Percentiles rank a stretch among this genome's conserved stretches.
These are phyloP conservation scores for Bombus confusus DNA, from an alignment of 1,140 invertebrate genomes.

Conservation along the genomic window DNA sequence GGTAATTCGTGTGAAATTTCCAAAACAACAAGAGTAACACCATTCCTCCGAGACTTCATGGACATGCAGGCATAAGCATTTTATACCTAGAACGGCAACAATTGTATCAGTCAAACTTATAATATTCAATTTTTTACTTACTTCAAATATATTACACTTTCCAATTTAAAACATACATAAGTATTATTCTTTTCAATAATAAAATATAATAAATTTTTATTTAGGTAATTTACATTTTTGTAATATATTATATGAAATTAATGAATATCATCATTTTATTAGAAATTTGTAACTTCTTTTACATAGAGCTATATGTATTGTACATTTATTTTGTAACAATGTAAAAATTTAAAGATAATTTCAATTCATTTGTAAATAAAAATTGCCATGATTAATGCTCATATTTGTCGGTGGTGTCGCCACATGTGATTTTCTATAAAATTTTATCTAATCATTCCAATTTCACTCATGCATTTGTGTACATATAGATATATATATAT, in stretches of 20 bases:
- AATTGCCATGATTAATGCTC: neutral
- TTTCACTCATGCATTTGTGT: conserved; percentile 23
- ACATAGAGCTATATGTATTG: neutral
- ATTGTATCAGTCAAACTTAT: neutral
- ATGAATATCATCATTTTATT: neutral
- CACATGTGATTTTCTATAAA: neutral
- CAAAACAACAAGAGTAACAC: conserved; percentile 64
- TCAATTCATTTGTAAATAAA: neutral
- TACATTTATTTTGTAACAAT: neutral
- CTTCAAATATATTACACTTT: too few relatives aligned
- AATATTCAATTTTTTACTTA: neutral
- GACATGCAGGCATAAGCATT: conserved; percentile 40
- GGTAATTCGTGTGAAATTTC: conserved; percentile 62
- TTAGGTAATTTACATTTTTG: neutral
- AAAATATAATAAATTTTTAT: neutral
- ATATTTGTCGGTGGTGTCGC: conserved; percentile 9
- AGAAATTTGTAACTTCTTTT: neutral
- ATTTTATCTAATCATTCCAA: neutral
- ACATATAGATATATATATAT: conserved; percentile 6
- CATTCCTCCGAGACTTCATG: conserved; percentile 59
- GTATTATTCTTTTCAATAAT: neutral
- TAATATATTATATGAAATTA: neutral
- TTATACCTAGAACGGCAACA: conserved; percentile 35
- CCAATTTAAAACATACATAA: neutral
- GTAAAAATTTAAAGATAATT: neutral